These are phyloP conservation scores for Drosophila eohydei DNA, from an alignment of 2,888 invertebrate species.

Conservation along the genomic window DNA sequence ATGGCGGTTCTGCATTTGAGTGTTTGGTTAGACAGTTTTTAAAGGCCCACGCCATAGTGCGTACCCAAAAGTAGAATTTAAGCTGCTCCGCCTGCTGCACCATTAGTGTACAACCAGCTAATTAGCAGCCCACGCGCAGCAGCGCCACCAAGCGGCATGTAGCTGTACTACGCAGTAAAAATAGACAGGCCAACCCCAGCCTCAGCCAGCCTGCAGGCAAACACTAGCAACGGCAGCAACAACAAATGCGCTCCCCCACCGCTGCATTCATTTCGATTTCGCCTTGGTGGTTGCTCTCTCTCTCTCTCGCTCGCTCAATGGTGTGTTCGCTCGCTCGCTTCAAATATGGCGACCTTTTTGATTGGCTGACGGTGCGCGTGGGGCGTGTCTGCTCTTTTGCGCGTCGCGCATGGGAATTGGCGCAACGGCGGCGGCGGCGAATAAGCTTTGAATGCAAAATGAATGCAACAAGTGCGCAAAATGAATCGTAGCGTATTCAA, in stretches of 20 bases:
- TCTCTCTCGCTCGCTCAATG: constrained; percentile 19
- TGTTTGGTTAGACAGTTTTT: constrained; percentile 61
- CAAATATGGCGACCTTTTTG: constrained; percentile 71
- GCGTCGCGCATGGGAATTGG: constrained; percentile 43
- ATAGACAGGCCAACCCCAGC: constrained; percentile 47
- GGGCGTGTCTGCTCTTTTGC: constrained; percentile 37
- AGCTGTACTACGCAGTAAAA: constrained; percentile 53
- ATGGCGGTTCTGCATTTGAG: constrained; percentile 44
- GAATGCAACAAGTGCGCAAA: constrained; percentile 67
- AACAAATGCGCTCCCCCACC: constrained; percentile 42
- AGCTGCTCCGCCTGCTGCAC: constrained; percentile 21
- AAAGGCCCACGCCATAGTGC: constrained; percentile 41
- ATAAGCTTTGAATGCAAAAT: constrained; percentile 43
- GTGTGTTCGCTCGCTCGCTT: constrained; percentile 60
- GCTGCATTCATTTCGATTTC: constrained; percentile 59
- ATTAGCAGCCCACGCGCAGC: constrained; percentile 47
- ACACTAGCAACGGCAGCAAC: constrained; percentile 30
- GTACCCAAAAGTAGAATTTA: constrained; percentile 23
- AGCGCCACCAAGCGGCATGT: constrained; percentile 65
- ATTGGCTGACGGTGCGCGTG: constrained; percentile 54
- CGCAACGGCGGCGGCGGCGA: constrained; percentile 28
- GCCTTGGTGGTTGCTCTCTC: constrained; percentile 47
- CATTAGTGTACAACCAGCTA: constrained; percentile 33
- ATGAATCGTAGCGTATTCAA: constrained; percentile 40
- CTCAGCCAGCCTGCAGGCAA: constrained; percentile 48